Base-by-base conservation (phyloP, 2,113 vertebrate genomes). In the Castor canadensis region DNA sequence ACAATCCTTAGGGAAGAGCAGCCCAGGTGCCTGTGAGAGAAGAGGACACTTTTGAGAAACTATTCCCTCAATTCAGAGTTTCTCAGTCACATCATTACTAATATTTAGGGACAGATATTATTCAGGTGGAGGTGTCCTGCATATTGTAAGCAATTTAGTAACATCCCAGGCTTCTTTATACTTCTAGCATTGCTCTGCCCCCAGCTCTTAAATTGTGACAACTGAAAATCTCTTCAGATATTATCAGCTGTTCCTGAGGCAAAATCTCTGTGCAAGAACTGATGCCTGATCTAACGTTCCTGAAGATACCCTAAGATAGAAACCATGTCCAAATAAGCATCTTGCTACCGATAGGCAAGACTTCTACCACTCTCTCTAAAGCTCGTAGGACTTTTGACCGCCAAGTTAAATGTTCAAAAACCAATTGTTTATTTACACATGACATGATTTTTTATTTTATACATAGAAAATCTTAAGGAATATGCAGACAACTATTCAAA, bases 291-390 rank as follows among this genome's bases (percentile, higher is more conserved):
- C 20, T 19, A 73, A 84, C 40, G 73, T 58, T 40, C 49, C 72
- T 69, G 58, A n/a, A 88, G 82, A 90, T 93, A 82, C 10, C 24
- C 28, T 81, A 71, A 87, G 38, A 66, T 77, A n/a, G 56, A 93
- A 75, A 85, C 7, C 66, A 43, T 80, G 12, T 13, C 13, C 56
- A 60, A 24, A 60, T 60, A 26, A 22, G 6, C 32, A 35, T 62
- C 54, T 62, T 77, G 45, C 19, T 92, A 12, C 45, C 80, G 35
- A 43, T 43, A 71, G 87, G 52, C 17, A 81, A 77, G 26, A 81
- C 32, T 69, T 64, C 26, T 12, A 91, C 38, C 28, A 75, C 32
- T 84, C 24, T 62, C 22, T 79, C 40, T 45, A 84, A 20, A 66
- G 32, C 67, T 91, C 54, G 12, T 43, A 91, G 38, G 26, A 52